Evolutionary conservation across 2,888 invertebrate species (phyloP), one percentile per base, ranked within the genome.

Genomic region (Catocala sponsa): DNA sequence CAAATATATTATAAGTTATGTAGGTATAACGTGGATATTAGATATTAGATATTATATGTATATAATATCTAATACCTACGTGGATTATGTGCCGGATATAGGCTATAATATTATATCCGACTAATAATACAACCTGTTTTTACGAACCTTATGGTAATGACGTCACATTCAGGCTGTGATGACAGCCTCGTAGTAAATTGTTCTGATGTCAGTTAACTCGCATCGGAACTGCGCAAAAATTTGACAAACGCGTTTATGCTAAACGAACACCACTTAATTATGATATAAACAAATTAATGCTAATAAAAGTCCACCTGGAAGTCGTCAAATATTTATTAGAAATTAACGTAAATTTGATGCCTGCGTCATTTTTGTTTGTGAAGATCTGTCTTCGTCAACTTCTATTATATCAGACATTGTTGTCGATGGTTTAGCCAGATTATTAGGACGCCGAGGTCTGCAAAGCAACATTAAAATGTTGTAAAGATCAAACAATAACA

Each of bases 321-420:
- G n/a, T 15, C 5, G n/a, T 48, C 6, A 53, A 57, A 49, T 5
- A 57, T 38, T 42, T 61, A 51, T 48, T 65, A 4, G 0, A 33
- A 25, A 41, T 56, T 43, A 50, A 42, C 38, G 48, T 55, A 51
- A 46, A 57, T 50, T 55, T 58, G 51, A 69, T 58, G 57, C 65
- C 44, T 57, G 72, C 4, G 68, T 49, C 11, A 76, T 63, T 72
- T 56, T 78, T 67, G 74, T 69, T 74, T 79, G 63, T n/a, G 81
- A 83, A 42, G 78, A 73, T 71, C 76, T 78, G 41, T 86, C 87
- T 80, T 94, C 94, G 51, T 93, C 93, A 15, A 85, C 81, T 86
- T 94, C 94, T 9, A 74, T 65, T 48, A 94, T 94, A 69, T 93
- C 89, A 0, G 94, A 93, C 94, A 94, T 72, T 12, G 92, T 90